Conservation (phyloP, 2,797 vertebrate genomes). For the Xenops minutus region DNA sequence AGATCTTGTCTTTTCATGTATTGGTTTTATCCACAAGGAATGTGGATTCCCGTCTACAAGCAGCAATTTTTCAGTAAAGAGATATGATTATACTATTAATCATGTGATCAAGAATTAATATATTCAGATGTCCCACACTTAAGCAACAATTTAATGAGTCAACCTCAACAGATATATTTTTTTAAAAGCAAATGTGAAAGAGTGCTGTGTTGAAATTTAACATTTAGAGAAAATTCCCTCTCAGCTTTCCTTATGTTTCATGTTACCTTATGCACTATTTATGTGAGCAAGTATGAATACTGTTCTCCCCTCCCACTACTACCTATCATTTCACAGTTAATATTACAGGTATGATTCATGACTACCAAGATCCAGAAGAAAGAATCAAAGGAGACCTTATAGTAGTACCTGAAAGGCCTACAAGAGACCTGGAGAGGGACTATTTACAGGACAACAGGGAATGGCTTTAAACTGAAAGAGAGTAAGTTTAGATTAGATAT, state of each 20-base stretch:
- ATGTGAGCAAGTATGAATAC: neutral
- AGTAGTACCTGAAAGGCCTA: neutral
- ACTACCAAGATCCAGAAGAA: neutral
- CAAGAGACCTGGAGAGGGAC: neutral
- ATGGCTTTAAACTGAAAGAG: neutral
- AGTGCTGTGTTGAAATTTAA: neutral
- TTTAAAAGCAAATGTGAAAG: neutral
- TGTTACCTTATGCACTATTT: neutral
- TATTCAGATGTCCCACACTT: neutral
- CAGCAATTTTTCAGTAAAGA: neutral
- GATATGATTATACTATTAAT: neutral
- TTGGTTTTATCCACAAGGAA: neutral
- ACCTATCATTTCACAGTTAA: neutral
- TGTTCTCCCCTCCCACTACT: neutral
- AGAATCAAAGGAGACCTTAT: neutral
- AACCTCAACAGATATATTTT: neutral
- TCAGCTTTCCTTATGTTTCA: neutral
- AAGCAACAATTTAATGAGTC: neutral
- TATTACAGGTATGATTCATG: neutral
- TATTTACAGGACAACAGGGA: neutral
- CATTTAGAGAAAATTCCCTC: neutral
- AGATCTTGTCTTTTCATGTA: neutral
- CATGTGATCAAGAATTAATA: neutral
- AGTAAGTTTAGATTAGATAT: neutral
- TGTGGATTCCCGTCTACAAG: neutral